Base-by-base conservation (phyloP, 2,113 vertebrate species). In the Aphyosemion australe region DNA sequence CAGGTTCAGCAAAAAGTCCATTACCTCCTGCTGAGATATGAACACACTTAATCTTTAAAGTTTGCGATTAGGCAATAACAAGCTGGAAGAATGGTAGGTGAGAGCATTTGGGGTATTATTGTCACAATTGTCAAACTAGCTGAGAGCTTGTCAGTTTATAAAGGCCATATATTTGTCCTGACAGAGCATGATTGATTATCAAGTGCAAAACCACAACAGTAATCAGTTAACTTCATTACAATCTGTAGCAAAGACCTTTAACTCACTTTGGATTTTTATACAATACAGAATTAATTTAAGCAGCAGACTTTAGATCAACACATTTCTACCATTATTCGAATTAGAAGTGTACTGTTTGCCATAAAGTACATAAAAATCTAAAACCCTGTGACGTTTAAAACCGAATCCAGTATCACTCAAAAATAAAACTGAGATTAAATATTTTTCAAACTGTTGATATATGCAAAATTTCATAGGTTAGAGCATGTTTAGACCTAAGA, bases 151-250 rank as follows among this genome's bases (percentile, higher is more conserved):
- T 71, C 54, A 53, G 9, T 60, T 45, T 43, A 15, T 48, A 83
- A 86, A 84, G 79, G 79, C 46, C 75, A 75, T 39, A 45, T 68
- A 60, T 31, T 51, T 75, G 68, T 78, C 68, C 65, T 42, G 49
- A 48, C 34, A 55, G 48, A 66, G 56, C 20, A 49, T 76, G 61
- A 83, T 69, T 67, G 72, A 83, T 83, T 66, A 52, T 41, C 39
- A 45, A n/a, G 52, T 10, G 48, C 20, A 43, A 65, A 32, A 9
- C 9, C 20, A 20, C 66, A 42, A 53, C 19, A 45, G 53, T 41
- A 20, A 68, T 76, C 32, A 58, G 32, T 32, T 10, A 37, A 37
- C 34, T 37, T 37, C 34, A 37, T 60, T 37, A 13, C 41, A 16
- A 10, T 42, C 49, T 59, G 12, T 39, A 21, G 8, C 20, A 55